A percentile compares a stretch with the other conserved stretches of the same genome.
Conservation (phyloP, 2,888 invertebrate genomes). For the Gymnocheta viridis region DNA sequence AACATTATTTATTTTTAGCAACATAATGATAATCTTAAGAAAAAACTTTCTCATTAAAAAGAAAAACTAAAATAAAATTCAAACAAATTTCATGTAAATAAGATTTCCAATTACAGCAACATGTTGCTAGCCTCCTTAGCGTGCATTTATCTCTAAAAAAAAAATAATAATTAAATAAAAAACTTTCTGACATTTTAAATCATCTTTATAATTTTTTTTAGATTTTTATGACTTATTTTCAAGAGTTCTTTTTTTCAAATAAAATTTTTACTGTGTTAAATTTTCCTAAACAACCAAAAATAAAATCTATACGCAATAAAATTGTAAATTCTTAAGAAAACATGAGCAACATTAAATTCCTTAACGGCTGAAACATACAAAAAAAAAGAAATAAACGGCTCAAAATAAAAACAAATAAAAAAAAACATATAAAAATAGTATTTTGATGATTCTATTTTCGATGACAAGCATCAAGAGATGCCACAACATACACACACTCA, state of each 20-base stretch:
- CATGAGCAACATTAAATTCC: constrained; percentile 63
- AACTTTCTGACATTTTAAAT: constrained; percentile 22
- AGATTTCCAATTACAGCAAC: not conserved
- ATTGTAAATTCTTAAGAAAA: constrained; percentile 41
- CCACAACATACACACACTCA: constrained; percentile 12
- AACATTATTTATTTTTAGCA: too few relatives aligned
- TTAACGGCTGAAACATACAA: constrained; percentile 57
- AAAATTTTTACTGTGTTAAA: constrained; percentile 6
- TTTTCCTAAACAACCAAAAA: constrained; percentile 23
- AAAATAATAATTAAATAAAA: too few relatives aligned
- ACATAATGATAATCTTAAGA: too few relatives aligned
- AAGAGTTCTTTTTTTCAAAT: constrained; percentile 10
- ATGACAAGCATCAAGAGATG: constrained; percentile 63
- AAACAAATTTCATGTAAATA: too few relatives aligned
- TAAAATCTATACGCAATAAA: constrained; percentile 40
- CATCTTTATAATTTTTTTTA: constrained; percentile 21
- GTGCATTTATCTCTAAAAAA: not conserved
- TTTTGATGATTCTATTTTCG: constrained; percentile 69
- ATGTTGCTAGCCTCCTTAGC: constrained; percentile 21
- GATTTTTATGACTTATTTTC: constrained; percentile 32
- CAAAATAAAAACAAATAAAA: constrained; percentile 34
- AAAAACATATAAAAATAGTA: constrained; percentile 63
- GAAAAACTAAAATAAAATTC: too few relatives aligned
- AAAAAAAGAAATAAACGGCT: constrained; percentile 19
- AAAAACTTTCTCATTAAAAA: too few relatives aligned